Percentiles rank a stretch among this genome's conserved stretches.
Conservation (phyloP, 2,797 vertebrate genomes). For the Salmo trutta region DNA sequence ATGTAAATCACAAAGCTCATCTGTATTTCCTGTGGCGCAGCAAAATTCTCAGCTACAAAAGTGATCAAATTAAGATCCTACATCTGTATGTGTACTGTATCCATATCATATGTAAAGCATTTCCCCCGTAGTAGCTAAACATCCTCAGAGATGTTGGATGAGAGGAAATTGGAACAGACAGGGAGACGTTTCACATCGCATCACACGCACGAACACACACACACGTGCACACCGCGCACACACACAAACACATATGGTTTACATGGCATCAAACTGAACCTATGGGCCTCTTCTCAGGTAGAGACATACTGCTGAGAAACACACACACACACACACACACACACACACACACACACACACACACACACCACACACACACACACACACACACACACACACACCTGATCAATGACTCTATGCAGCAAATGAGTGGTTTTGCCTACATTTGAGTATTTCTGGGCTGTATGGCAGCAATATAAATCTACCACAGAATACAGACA, state of each 20-base stretch:
- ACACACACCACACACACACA: slow-evolving; percentile 5
- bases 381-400: slow-evolving; percentile 8
- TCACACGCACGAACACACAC: background rate
- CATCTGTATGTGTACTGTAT: slow-evolving; percentile 19
- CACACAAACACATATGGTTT: background rate
- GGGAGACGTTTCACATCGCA: slow-evolving; percentile 42
- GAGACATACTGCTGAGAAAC: background rate
- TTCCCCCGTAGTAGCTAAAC: slow-evolving; percentile 40
- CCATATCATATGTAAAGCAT: slow-evolving; percentile 47
- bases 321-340: slow-evolving; percentile 8
- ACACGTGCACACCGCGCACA: background rate
- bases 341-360: background rate
- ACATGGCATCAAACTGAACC: background rate
- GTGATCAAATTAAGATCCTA: too few species aligned
- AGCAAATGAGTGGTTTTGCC: too few species aligned
- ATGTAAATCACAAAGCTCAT: too few species aligned
- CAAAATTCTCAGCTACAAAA: too few species aligned
- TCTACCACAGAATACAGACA: too few species aligned
- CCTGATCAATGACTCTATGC: background rate
- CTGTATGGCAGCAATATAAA: too few species aligned
- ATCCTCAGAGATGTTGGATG: slow-evolving; percentile 39
- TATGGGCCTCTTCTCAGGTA: background rate
- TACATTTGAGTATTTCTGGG: too few species aligned
- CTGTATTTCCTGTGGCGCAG: too few species aligned
- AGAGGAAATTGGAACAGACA: slow-evolving; percentile 54